Percentiles rank a stretch among this genome's conserved stretches.
phyloP scores from a whole-genome alignment of 92 coral and sea anemone species.

The Heteractis magnifica region DNA sequence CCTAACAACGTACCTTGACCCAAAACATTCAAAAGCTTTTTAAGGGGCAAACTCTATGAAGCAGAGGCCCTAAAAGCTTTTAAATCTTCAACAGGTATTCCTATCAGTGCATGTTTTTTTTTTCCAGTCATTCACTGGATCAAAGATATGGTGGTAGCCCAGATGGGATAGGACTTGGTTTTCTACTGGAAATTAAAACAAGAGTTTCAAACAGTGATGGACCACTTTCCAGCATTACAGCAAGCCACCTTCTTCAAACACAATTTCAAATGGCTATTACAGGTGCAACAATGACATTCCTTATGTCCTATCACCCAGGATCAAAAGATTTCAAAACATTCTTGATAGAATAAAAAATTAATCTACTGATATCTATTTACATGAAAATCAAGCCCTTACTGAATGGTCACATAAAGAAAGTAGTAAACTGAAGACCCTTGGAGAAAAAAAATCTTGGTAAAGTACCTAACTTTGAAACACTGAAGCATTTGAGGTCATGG shows the following conservation, averaged over 20 bases:
- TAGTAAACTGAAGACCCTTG: conserved; percentile 41
- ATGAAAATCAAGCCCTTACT: conserved; percentile 28
- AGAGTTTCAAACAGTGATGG: conserved; percentile 45
- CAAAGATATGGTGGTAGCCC: conserved; percentile 51
- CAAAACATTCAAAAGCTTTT: too few species aligned
- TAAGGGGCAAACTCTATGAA: too few species aligned
- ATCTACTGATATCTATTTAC: conserved; percentile 37
- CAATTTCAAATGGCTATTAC: conserved; percentile 52
- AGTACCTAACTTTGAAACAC: conserved; percentile 49
- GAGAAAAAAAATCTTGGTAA: conserved; percentile 45
- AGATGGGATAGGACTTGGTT: conserved; percentile 61
- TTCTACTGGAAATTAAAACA: conserved; percentile 53
- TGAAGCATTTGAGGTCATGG: conserved; percentile 50
- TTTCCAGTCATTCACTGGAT: conserved; percentile 47
- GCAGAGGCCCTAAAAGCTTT: too few species aligned
- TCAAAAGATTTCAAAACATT: conserved; percentile 27
- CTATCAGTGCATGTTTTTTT: too few species aligned
- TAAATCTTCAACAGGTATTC: too few species aligned
- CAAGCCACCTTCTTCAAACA: conserved; percentile 45
- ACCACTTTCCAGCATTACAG: conserved; percentile 41
- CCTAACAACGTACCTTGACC: too few species aligned
- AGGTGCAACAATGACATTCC: conserved; percentile 45
- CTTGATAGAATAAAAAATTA: conserved; percentile 48
- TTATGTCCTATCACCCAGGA: conserved; percentile 56
- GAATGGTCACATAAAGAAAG: conserved; percentile 66